Evolutionary conservation across 2,797 vertebrate species (phyloP).

Genomic region (Ptychadena robeensis): DNA sequence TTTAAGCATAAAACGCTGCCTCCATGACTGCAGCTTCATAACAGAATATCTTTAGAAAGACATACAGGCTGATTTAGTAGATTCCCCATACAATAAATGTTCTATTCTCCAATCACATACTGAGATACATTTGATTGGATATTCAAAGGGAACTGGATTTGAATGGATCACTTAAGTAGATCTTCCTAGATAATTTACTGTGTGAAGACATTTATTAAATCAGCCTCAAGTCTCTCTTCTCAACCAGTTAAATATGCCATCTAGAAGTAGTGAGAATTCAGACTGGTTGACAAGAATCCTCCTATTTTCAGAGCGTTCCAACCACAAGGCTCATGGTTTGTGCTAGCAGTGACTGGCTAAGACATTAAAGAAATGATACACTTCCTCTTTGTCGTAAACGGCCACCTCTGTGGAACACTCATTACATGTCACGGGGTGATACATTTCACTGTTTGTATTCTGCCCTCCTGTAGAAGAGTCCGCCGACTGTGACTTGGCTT

Average conservation of each 20-base stretch:
- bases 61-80: background rate
- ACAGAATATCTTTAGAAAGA: background rate
- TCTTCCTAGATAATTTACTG: no score
- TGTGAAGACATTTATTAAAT: no score
- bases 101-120: no score
- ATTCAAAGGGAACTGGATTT: no score
- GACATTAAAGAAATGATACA: constrained; percentile 97
- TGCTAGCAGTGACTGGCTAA: constrained; percentile 91
- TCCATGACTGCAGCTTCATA: background rate
- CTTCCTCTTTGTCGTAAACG: constrained; percentile 92
- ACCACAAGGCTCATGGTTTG: background rate
- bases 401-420: constrained; percentile 94
- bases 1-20: background rate
- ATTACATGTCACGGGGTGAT: constrained; percentile 89
- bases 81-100: no score
- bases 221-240: background rate
- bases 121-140: no score
- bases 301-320: no score
- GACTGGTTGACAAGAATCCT: background rate
- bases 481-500: constrained; percentile 65
- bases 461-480: constrained; percentile 64
- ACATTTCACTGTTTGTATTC: constrained; percentile 81
- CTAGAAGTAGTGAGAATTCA: background rate
- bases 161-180: no score
- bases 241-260: background rate